Percentiles rank a stretch among this genome's conserved stretches.
These are phyloP conservation scores for Elaphurus davidianus DNA, from an alignment of 2,113 vertebrate genomes.

Conservation along the genomic window DNA sequence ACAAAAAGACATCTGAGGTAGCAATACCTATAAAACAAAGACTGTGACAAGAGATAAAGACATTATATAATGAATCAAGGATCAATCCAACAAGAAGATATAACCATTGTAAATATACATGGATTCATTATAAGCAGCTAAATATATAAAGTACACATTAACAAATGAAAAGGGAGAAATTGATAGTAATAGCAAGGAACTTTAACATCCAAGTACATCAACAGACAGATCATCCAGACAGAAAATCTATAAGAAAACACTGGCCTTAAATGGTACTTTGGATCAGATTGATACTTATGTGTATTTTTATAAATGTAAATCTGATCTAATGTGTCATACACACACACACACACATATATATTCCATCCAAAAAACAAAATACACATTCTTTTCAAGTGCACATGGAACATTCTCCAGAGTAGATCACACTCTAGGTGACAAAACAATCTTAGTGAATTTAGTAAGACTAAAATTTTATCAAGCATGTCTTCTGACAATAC, in stretches of 20 bases:
- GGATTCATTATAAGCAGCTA: neutral
- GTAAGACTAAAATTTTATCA: neutral
- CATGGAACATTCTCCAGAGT: neutral
- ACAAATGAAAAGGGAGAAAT: neutral
- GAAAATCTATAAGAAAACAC: neutral
- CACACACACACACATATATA: neutral
- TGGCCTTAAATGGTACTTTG: neutral
- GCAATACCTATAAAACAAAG: neutral
- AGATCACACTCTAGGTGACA: neutral
- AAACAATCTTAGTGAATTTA: neutral
- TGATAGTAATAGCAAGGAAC: neutral
- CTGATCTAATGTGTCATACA: neutral
- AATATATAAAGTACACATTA: neutral
- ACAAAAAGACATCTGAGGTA: neutral
- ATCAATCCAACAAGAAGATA: neutral
- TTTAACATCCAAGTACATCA: neutral
- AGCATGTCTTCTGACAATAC: neutral
- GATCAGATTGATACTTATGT: neutral
- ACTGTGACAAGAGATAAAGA: neutral
- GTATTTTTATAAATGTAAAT: neutral
- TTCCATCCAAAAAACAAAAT: neutral
- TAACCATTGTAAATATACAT: neutral
- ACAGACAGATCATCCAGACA: neutral
- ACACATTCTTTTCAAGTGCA: neutral
- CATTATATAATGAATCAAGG: neutral